These are phyloP conservation scores for Brotula barbata DNA, from an alignment of 2,797 vertebrate genomes.

Conservation along the genomic window DNA sequence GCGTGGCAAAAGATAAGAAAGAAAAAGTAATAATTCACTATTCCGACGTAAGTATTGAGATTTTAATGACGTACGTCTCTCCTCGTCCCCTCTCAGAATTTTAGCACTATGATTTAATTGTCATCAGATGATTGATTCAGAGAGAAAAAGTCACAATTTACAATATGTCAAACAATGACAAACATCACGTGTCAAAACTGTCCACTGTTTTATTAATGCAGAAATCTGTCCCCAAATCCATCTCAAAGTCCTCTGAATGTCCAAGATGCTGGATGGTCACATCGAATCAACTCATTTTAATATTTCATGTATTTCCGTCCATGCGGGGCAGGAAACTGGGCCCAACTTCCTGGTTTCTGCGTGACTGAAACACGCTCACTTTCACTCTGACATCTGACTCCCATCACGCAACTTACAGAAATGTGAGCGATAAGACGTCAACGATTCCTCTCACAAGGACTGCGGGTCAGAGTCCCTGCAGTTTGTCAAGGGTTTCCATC, in stretches of 20 bases:
- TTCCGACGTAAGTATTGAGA: too few relatives aligned
- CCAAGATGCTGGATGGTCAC: background rate
- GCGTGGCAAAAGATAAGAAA: too few relatives aligned
- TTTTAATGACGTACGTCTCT: too few relatives aligned
- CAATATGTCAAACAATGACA: background rate
- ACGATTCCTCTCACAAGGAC: background rate
- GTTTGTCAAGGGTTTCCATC: constrained; percentile 2
- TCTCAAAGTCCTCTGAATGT: background rate
- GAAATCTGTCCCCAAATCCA: background rate
- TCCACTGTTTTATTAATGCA: background rate
- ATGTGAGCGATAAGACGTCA: background rate
- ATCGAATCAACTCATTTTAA: too few relatives aligned
- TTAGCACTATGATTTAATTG: too few relatives aligned
- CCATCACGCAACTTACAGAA: constrained; percentile 5
- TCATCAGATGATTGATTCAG: too few relatives aligned
- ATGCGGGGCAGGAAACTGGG: background rate
- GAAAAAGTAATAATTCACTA: too few relatives aligned
- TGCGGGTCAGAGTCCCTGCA: too few relatives aligned
- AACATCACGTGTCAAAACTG: background rate
- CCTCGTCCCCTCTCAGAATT: too few relatives aligned
- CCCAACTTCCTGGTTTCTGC: background rate
- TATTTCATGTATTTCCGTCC: background rate
- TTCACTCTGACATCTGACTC: constrained; percentile 12
- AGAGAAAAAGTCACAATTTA: too few relatives aligned
- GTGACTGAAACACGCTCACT: constrained; percentile 14